Evolutionary conservation across 2,888 invertebrate genomes (phyloP).

Genomic region (Tetragnatha montana): DNA sequence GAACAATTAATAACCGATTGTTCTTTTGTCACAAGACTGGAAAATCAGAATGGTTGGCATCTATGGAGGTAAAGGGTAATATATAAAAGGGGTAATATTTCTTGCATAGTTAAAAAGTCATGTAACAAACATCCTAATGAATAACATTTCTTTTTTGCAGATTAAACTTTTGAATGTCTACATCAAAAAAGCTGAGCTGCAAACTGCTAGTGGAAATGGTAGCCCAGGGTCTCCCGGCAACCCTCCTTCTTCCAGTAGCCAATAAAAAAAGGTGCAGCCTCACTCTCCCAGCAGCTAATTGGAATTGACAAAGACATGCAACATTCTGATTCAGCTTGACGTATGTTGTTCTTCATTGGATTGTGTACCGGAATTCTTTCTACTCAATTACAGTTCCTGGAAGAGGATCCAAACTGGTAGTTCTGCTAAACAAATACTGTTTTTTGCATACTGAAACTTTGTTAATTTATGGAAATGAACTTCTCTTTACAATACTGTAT

Average conservation of each 20-base stretch:
- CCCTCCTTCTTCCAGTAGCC: constrained; percentile 65
- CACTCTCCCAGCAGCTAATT: neutral
- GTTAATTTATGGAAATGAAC: constrained; percentile 37
- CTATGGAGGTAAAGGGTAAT: too few relatives aligned
- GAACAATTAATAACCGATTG: too few relatives aligned
- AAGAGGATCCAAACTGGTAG: neutral
- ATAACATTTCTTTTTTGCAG: constrained; percentile 74
- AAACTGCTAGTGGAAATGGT: constrained; percentile 48
- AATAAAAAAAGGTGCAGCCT: constrained; percentile 13
- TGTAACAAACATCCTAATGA: too few relatives aligned
- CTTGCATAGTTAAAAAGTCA: too few relatives aligned
- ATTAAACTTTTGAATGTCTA: constrained; percentile 86
- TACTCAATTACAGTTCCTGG: neutral
- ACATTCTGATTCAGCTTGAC: neutral
- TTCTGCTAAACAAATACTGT: constrained; percentile 29
- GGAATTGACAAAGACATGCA: neutral
- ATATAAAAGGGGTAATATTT: too few relatives aligned
- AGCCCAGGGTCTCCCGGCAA: constrained; percentile 65
- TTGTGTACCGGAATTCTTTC: constrained; percentile 12
- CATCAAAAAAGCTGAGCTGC: constrained; percentile 80
- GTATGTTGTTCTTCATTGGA: constrained; percentile 5
- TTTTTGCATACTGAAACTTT: constrained; percentile 10
- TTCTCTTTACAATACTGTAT: constrained; percentile 28
- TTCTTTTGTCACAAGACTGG: too few relatives aligned
- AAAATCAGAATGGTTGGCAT: too few relatives aligned